Evolutionary conservation across 2,113 vertebrate genomes (phyloP).

Genomic region (Crotophaga sulcirostris): DNA sequence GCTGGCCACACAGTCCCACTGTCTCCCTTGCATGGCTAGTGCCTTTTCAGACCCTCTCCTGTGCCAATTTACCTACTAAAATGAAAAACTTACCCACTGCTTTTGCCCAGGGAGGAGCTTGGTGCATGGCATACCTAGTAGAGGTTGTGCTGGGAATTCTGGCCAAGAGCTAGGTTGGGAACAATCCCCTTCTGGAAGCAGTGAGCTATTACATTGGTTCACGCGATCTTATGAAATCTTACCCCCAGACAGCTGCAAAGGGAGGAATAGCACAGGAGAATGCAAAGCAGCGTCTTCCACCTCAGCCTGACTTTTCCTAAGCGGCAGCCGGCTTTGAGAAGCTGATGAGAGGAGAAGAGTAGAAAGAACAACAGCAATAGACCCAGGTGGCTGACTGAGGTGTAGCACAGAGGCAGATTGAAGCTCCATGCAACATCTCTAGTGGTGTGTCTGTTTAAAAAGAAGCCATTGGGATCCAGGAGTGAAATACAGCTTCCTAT

Average conservation of each 20-base stretch:
- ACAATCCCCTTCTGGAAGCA: background rate
- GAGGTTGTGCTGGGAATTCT: background rate
- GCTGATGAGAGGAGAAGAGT: background rate
- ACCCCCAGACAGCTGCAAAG: slow-evolving; percentile 32
- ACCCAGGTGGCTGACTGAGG: background rate
- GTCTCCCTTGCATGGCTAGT: too few species aligned
- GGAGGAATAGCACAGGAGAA: background rate
- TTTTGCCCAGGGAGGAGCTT: background rate
- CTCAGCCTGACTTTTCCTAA: background rate
- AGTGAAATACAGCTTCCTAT: background rate
- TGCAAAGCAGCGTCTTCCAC: background rate
- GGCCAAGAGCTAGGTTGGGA: background rate
- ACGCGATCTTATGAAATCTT: background rate
- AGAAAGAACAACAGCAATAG: background rate
- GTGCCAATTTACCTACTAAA: background rate
- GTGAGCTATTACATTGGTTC: background rate
- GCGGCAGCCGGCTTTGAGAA: background rate
- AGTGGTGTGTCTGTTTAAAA: background rate
- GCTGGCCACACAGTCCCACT: background rate
- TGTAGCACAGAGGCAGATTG: background rate
- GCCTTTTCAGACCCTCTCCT: background rate
- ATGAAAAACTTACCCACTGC: background rate
- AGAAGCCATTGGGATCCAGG: background rate
- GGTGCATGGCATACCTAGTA: background rate
- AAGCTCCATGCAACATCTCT: background rate